Conservation (phyloP, 2,888 invertebrate species). For the Zootermopsis nevadensis region DNA sequence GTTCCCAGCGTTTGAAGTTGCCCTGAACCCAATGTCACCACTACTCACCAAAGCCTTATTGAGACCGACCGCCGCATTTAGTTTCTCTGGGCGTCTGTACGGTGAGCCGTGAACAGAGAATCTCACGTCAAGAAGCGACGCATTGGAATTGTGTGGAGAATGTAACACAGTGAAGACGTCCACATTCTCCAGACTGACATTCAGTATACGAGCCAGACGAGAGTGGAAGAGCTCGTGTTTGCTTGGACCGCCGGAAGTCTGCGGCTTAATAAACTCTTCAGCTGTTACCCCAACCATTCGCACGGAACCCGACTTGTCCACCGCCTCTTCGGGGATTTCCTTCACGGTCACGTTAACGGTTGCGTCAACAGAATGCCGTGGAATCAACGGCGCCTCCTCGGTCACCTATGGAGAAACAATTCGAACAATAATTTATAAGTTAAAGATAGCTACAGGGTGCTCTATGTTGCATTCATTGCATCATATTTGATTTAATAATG, state of each 20-base stretch:
- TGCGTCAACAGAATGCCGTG: conserved; percentile 79
- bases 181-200: conserved; percentile 83
- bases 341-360: conserved; percentile 89
- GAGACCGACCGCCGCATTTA: conserved; percentile 85
- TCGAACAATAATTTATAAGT: too few species aligned
- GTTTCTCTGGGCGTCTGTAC: conserved; percentile 87
- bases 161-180: conserved; percentile 93
- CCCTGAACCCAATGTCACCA: too few species aligned
- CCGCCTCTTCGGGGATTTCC: conserved; percentile 90
- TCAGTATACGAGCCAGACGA: conserved; percentile 76
- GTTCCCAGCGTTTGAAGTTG: too few species aligned
- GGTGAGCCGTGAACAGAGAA: conserved; percentile 96
- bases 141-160: conserved; percentile 67
- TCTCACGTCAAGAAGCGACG: conserved; percentile 81
- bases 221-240: conserved; percentile 78
- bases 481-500: too few species aligned
- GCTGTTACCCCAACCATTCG: conserved; percentile 83
- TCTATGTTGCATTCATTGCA: too few species aligned
- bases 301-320: conserved; percentile 92
- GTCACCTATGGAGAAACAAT: conserved; percentile 66
- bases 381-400: conserved; percentile 73
- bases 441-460: too few species aligned
- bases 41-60: conserved; percentile 73
- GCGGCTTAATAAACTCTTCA: conserved; percentile 83
- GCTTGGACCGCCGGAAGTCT: conserved; percentile 66